phyloP scores from a whole-genome alignment of 1,140 invertebrate species.

The Meloidogyne floridensis region DNA sequence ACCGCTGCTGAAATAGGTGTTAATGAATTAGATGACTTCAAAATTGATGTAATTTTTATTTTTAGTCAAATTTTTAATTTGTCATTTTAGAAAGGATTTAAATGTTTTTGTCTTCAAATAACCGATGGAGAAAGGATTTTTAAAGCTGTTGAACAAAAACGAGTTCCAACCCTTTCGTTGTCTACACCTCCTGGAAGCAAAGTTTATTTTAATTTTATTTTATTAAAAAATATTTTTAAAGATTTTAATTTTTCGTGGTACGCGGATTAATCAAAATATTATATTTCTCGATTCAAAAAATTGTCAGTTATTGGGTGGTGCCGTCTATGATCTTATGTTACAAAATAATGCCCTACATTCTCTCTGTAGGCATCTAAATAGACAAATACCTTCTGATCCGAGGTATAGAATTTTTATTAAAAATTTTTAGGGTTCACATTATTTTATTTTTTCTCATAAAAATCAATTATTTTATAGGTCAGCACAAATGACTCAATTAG shows the following conservation, averaged over 20 bases:
- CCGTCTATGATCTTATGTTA: background rate
- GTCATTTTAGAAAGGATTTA: background rate
- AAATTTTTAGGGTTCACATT: too few species aligned
- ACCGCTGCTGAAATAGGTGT: background rate
- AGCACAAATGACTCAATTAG: background rate
- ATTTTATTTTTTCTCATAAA: too few species aligned
- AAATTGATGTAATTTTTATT: background rate
- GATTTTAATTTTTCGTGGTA: slow-evolving; percentile 11
- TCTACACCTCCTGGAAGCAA: slow-evolving; percentile 11
- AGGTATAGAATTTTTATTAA: too few species aligned
- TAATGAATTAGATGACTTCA: background rate
- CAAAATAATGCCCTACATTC: background rate
- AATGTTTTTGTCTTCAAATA: slow-evolving; percentile 6
- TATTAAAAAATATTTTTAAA: background rate
- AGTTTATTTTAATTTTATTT: background rate
- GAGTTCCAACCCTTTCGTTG: background rate
- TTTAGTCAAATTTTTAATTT: background rate
- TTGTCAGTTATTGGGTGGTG: slow-evolving; percentile 17
- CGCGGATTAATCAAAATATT: background rate
- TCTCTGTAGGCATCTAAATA: background rate
- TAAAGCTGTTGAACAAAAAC: slow-evolving; percentile 28
- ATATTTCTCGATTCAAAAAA: slow-evolving; percentile 11
- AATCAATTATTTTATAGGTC: too few species aligned
- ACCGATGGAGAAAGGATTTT: slow-evolving; percentile 5
- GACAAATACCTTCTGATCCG: background rate